Percentiles rank a stretch among this genome's conserved stretches.
Evolutionary conservation across 2,113 vertebrate genomes (phyloP).

Genomic region (Numida meleagris): DNA sequence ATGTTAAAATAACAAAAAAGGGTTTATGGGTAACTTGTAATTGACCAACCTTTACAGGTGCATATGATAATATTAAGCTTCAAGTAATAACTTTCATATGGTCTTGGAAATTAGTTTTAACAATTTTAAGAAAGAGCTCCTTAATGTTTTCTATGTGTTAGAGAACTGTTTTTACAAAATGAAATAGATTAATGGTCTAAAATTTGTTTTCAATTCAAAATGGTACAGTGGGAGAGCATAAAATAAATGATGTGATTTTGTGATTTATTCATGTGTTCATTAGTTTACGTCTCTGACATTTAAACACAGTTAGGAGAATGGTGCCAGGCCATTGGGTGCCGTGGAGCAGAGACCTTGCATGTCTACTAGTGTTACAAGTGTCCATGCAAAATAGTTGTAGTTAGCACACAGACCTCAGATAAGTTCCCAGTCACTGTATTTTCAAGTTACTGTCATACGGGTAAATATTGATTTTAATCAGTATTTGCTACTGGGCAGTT

Average conservation of each 20-base stretch:
- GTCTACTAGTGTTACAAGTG: not conserved
- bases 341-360: not conserved
- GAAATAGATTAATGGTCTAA: constrained; percentile 40
- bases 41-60: constrained; percentile 75
- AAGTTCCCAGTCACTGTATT: not conserved
- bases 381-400: not conserved
- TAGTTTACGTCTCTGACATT: not conserved
- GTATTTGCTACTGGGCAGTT: not conserved
- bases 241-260: not conserved
- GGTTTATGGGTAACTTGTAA: constrained; percentile 76
- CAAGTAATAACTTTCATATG: constrained; percentile 69
- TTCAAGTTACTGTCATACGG: not conserved
- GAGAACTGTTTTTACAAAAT: constrained; percentile 37
- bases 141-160: constrained; percentile 27
- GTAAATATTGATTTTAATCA: not conserved
- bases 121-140: constrained; percentile 43
- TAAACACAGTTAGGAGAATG: not conserved
- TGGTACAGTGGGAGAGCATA: not conserved
- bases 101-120: constrained; percentile 60
- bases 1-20: constrained; percentile 79
- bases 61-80: constrained; percentile 71
- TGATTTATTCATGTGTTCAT: not conserved
- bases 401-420: not conserved
- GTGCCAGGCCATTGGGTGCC: not conserved
- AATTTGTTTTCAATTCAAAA: constrained; percentile 30